Evolutionary conservation across 2,888 invertebrate species (phyloP), one percentile per base, ranked within the genome.

Genomic region (Litoditis marina): DNA sequence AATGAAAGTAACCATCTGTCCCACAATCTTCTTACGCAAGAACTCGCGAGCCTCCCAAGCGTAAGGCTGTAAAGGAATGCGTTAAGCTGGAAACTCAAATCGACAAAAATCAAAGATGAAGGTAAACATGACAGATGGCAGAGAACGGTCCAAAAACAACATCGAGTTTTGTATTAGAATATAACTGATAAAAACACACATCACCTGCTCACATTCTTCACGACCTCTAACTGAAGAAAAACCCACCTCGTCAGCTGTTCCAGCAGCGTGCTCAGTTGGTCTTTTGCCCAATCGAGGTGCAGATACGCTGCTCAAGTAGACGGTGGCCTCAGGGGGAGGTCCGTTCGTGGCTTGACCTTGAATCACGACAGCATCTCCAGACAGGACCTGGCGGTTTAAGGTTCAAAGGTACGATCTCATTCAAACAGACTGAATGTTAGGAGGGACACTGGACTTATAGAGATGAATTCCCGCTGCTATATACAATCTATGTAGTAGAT

Each of bases 1-100:
- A 39, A 89, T 89, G 83, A 93, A 94, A 19, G 88, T 88, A 0
- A 98, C 91, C 78, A 92, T 90, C 49, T 80, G 67, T 11, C 80
- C 80, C 47, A 98, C 89, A 36, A 96, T 85, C 84, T 92, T 92
- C 83, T 92, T 92, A 39, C 96, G 88, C 53, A 98, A 86, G 83
- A 90, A 95, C 85, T 98, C 96, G 60, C 96, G 88, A 1, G 95
- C 92, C 83, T 96, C 95, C 94, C 95, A 98, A 0, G 94, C 95
- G 87, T 88, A 96, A 1, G 95, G 92, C 85, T 96, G 73, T 55
- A 80, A 76, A 87, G 19, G 11, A 27, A 44, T 44, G 5, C 3
- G 8, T 44, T 6, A 44, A 44, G 25, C 44, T 5, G 8, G n/a
- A n/a, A n/a, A n/a, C n/a, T n/a, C n/a, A n/a, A n/a, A n/a, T n/a